phyloP scores from a whole-genome alignment of 2,888 invertebrate species.

The Cephus pulcher region DNA sequence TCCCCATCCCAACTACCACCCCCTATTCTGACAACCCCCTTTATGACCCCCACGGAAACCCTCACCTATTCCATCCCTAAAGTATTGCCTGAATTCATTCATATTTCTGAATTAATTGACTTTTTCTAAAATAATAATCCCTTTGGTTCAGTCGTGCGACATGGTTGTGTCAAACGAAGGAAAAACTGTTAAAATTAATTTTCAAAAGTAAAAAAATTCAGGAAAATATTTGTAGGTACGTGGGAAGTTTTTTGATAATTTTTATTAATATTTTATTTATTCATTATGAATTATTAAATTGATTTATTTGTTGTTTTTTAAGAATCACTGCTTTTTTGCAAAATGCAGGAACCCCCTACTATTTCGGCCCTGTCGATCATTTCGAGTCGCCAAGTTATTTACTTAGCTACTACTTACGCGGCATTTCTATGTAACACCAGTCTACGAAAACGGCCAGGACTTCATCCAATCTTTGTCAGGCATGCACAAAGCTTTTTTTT shows the following conservation, averaged over 20 bases:
- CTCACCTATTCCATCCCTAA: conserved; percentile 22
- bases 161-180: neutral
- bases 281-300: neutral
- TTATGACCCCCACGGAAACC: conserved; percentile 26
- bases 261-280: neutral
- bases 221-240: too few species aligned
- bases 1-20: conserved; percentile 29
- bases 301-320: neutral
- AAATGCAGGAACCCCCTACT: neutral
- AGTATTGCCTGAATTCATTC: conserved; percentile 43
- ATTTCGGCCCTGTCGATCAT: too few species aligned
- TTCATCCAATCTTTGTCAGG: conserved; percentile 1
- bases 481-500: conserved; percentile 2
- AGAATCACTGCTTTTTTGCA: neutral
- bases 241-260: neutral
- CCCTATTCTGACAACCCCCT: neutral
- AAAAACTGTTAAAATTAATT: neutral
- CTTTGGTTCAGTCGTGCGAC: neutral
- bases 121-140: conserved; percentile 27
- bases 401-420: neutral
- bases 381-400: too few species aligned
- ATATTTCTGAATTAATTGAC: conserved; percentile 46
- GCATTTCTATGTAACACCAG: neutral
- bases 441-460: neutral
- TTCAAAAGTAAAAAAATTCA: too few species aligned